Base-by-base conservation (phyloP, 2,888 invertebrate species). In the Carpatolechia fugitivella region DNA sequence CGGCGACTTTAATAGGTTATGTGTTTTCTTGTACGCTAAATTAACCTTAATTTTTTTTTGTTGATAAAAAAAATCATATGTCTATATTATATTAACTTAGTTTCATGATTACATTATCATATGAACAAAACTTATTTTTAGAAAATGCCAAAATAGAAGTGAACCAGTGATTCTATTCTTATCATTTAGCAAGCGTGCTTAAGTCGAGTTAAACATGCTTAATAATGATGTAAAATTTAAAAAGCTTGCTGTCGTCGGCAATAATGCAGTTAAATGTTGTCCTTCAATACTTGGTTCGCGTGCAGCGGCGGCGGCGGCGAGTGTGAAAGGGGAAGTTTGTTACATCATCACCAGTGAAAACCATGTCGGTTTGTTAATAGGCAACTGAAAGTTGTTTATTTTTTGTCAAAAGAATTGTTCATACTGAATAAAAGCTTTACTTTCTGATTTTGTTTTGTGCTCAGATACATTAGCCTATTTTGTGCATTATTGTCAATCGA, bases 21-120 rank as follows among this genome's bases (percentile, higher is more conserved):
- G 72, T 74, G 63, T 74, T 79, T 64, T 76, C 75, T 76, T 75
- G 67, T 68, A 70, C 69, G 67, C 66, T 72, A 78, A 81, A 79
- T 77, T 76, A 70, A 73, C 61, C 65, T 68, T 24, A 4, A 24
- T 24, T 24, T 24, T 24, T 3, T 24, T 24, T 6, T 4, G 6
- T 4, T 24, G 6, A 4, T 24, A 24, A 6, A 24, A 4, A 24
- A 3, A 4, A 4, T 24, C 24, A 24, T 4, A 24, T 3, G 3
- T 24, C 24, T 24, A 6, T 24, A 6, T 24, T n/a, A n/a, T n/a
- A n/a, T 24, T 24, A 24, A 3, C 6, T 24, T 4, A 24, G 24
- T 6, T 24, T 24, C 24, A 24, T 4, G 6, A 24, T 24, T 24
- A 6, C 24, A 24, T n/a, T n/a, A 6, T 4, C 24, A 24, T 24